Evolutionary conservation across 1,140 invertebrate genomes (phyloP), one percentile per base, ranked within the genome.

Genomic region (Pachyrhynchus sulphureomaculatus): DNA sequence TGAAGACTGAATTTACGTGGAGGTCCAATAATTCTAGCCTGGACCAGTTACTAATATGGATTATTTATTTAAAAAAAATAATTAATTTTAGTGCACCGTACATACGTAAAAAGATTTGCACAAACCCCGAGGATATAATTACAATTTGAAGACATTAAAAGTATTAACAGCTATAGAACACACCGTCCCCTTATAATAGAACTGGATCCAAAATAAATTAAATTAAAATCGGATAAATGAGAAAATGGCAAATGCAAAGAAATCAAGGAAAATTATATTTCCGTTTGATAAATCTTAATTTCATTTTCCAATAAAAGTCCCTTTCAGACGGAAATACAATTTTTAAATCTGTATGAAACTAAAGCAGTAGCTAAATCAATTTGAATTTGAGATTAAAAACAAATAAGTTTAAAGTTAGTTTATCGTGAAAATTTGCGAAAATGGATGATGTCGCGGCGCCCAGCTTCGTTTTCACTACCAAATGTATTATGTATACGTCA

Each of bases 211-310:
- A 39, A 34, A 18, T 33, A 48, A 58, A 58, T 48, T 39, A 58
- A 58, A 48, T 58, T 48, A 58, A 47, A 37, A 47, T 15, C 20
- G 4, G 23, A 8, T 17, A n/a, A 48, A 48, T 20, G 32, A 23
- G 54, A 56, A 56, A 44, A 47, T 34, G 55, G 21, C n/a, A n/a
- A n/a, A n/a, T n/a, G n/a, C n/a, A 58, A 58, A 48, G 42, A 39
- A 58, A 58, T 48, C 45, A 37, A 37, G 48, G 55, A 39, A 58
- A 47, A 58, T 58, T 58, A 58, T 58, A 48, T 58, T 58, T 47
- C 42, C 48, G 55, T 58, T 58, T 58, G 55, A 47, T 48, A 58
- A 58, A 58, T 58, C 55, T 24, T 48, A 44, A 58, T 58, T 58
- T 33, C 55, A 48, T 47, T 48, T 48, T 47, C 42, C 55, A 58